Evolutionary conservation across 2,888 invertebrate species (phyloP).

Genomic region (Nephrotoma flavescens): DNA sequence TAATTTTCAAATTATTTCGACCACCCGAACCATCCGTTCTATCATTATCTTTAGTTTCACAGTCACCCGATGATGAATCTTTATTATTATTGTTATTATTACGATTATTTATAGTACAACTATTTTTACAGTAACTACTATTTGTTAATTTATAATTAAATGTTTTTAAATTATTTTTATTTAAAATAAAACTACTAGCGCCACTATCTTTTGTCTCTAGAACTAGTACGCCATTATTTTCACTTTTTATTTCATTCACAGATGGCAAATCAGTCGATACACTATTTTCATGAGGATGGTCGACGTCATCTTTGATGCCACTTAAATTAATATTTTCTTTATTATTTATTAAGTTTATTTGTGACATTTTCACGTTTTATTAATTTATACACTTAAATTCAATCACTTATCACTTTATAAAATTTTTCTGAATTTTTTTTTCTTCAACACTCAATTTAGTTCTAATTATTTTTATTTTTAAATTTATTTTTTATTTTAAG

Average conservation of each 20-base stretch:
- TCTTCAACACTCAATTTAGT: not conserved
- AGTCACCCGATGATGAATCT: conserved; percentile 3
- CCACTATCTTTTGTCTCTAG: conserved; percentile 9
- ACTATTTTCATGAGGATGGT: conserved; percentile 19
- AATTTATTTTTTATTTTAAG: not conserved
- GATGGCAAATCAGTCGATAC: conserved; percentile 25
- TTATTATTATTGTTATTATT: conserved; percentile 3
- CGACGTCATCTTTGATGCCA: conserved; percentile 16
- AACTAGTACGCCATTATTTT: conserved; percentile 1
- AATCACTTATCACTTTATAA: conserved; percentile 8
- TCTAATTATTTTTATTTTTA: not conserved
- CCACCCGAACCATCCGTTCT: conserved; percentile 3
- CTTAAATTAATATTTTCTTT: conserved; percentile 19
- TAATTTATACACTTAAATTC: not conserved
- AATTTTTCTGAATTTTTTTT: conserved; percentile 8
- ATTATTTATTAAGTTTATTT: conserved; percentile 21
- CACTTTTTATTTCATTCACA: conserved; percentile 9
- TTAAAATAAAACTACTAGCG: conserved; percentile 6
- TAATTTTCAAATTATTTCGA: conserved; percentile 4
- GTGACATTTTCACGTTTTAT: conserved; percentile 11
- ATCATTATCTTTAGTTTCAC: conserved; percentile 6
- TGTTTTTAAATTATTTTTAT: not conserved
- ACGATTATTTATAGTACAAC: not conserved
- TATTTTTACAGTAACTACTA: not conserved
- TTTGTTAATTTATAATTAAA: not conserved